Evolutionary conservation across 1,140 invertebrate species (phyloP), one percentile per base, ranked within the genome.

Genomic region (Drosophila rhopaloa): DNA sequence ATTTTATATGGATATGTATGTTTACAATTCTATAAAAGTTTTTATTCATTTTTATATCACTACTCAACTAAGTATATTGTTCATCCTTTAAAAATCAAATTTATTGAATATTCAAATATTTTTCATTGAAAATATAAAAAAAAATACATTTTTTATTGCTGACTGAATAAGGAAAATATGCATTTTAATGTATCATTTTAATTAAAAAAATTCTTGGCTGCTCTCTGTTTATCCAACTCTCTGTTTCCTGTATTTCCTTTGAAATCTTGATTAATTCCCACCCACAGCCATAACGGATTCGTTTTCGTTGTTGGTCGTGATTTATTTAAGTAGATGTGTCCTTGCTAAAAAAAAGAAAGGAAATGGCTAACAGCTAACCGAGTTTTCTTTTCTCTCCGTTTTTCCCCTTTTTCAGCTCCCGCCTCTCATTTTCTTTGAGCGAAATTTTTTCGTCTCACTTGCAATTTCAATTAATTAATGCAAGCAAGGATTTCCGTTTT

Each of bases 391-490:
- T 66, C 29, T 32, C 54, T 58, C 47, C 29, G 8, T 14, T 7
- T 11, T 32, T 66, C n/a, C 29, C 19, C 13, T 5, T 50, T 67
- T 29, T 19, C 0, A 10, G 14, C 37, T 8, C 43, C 16, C 16
- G 4, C 16, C 29, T 24, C n/a, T 11, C 32, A 13, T 1, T 13
- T 11, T 11, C 41, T 68, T 40, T 68, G 37, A 47, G 35, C 3
- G 19, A 43, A 61, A 63, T 43, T 59, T 47, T 76, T 82, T 50
- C 57, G 51, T 75, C 55, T 59, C 58, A 70, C 67, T 74, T 74
- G 71, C 67, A 53, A 51, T 84, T 60, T 58, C 58, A 71, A 66
- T 71, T 85, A 81, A 85, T 83, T 85, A 67, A 82, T 71, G 67
- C 67, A 70, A 48, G 65, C 65, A 57, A 70, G 67, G 67, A 70